Conservation (phyloP, 1,140 invertebrate genomes). For the Papilio xuthus region DNA sequence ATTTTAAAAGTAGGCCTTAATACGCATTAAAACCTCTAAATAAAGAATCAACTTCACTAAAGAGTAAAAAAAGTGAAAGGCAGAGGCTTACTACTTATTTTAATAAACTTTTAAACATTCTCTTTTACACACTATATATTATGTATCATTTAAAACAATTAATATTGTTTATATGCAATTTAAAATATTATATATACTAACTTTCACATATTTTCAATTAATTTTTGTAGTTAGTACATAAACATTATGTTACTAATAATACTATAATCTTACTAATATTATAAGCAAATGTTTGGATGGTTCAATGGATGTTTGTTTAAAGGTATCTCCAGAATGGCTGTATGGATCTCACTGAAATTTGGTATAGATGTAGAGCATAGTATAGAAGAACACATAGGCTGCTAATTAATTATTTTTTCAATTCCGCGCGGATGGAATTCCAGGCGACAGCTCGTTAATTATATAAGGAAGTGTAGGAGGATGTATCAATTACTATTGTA, state of each 20-base stretch:
- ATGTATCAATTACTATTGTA: slow-evolving; percentile 10
- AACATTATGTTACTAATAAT: no score
- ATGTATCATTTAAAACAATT: slow-evolving; percentile 14
- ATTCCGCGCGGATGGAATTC: no score
- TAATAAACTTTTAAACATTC: not conserved
- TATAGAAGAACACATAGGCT: no score
- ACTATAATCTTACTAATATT: no score
- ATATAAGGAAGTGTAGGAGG: not conserved
- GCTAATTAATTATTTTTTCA: no score
- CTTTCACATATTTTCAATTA: not conserved
- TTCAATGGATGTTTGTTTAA: no score
- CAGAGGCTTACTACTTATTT: not conserved
- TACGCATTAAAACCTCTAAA: not conserved
- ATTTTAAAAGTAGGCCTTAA: not conserved
- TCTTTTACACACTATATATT: slow-evolving; percentile 8
- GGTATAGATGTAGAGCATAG: no score
- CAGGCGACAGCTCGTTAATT: no score
- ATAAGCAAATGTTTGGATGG: no score
- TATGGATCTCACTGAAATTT: no score
- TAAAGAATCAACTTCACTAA: not conserved
- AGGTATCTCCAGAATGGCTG: no score
- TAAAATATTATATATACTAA: not conserved
- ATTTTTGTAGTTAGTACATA: not conserved
- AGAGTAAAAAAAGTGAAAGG: slow-evolving; percentile 20
- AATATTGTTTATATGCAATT: slow-evolving; percentile 7